These are phyloP conservation scores for Baryphthengus martii DNA, from an alignment of 2,113 vertebrate species.

Conservation along the genomic window DNA sequence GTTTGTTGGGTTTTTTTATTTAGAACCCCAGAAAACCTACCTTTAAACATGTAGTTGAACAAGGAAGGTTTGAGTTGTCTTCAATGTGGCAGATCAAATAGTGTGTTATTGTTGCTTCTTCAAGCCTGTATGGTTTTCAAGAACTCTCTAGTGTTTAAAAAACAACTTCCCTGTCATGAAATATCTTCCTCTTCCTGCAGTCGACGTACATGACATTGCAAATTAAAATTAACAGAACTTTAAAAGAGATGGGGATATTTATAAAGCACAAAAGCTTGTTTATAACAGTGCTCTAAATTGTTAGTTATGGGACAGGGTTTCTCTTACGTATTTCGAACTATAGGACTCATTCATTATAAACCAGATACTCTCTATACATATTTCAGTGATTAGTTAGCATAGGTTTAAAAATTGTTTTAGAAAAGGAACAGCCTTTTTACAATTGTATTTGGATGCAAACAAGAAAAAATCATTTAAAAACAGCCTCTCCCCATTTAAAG, in stretches of 20 bases:
- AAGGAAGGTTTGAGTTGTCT: neutral
- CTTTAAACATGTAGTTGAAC: neutral
- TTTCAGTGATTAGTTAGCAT: neutral
- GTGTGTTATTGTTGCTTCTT: neutral
- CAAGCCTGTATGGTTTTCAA: neutral
- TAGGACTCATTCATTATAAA: neutral
- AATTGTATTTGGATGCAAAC: neutral
- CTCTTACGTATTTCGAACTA: neutral
- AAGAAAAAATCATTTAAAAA: neutral
- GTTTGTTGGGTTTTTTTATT: neutral
- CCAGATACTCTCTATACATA: neutral
- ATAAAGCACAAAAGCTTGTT: neutral
- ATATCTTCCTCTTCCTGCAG: neutral
- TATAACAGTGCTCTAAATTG: neutral
- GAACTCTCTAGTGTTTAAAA: neutral
- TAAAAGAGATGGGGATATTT: neutral
- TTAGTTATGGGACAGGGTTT: neutral
- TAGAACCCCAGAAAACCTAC: neutral
- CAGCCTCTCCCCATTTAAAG: neutral
- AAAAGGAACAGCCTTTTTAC: neutral
- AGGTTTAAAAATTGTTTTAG: neutral
- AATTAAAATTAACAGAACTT: neutral
- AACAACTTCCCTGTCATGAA: neutral
- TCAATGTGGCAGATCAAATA: neutral
- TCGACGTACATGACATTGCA: fast-evolving